Percentiles rank a stretch among this genome's conserved stretches.
Evolutionary conservation across 2,888 invertebrate genomes (phyloP).

Genomic region (Plemyria rubiginata): DNA sequence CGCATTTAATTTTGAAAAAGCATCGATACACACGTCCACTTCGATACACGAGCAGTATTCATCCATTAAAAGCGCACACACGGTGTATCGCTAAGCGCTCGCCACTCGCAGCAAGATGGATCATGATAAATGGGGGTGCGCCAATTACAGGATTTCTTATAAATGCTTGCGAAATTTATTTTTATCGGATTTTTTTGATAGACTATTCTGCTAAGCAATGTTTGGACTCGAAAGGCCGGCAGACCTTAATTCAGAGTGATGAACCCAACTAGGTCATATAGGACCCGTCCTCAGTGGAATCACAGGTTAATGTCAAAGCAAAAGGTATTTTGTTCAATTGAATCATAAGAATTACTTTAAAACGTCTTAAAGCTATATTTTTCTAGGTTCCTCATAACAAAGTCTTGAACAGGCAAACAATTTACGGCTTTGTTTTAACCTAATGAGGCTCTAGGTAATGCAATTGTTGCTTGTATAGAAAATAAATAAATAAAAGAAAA

Average conservation of each 20-base stretch:
- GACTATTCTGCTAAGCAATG: not conserved
- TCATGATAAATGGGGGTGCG: conserved; percentile 47
- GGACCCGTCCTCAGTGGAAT: too few relatives aligned
- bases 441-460: too few relatives aligned
- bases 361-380: too few relatives aligned
- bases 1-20: conserved; percentile 4
- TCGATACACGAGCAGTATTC: conserved; percentile 12
- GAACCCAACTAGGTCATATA: too few relatives aligned
- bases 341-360: too few relatives aligned
- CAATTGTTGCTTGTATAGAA: too few relatives aligned
- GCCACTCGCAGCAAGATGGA: conserved; percentile 48
- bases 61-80: conserved; percentile 36
- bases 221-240: not conserved
- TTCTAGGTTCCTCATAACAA: too few relatives aligned
- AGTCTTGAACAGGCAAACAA: too few relatives aligned
- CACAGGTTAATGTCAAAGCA: too few relatives aligned
- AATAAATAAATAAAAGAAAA: too few relatives aligned
- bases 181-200: not conserved
- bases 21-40: conserved; percentile 11
- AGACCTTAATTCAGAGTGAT: not conserved
- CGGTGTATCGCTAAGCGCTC: conserved; percentile 47
- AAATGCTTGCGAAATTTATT: conserved; percentile 11
- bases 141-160: conserved; percentile 44
- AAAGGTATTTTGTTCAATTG: too few relatives aligned
- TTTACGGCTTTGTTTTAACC: too few relatives aligned